phyloP scores from a whole-genome alignment of 2,797 vertebrate species.

The Buphagus erythrorhynchus region DNA sequence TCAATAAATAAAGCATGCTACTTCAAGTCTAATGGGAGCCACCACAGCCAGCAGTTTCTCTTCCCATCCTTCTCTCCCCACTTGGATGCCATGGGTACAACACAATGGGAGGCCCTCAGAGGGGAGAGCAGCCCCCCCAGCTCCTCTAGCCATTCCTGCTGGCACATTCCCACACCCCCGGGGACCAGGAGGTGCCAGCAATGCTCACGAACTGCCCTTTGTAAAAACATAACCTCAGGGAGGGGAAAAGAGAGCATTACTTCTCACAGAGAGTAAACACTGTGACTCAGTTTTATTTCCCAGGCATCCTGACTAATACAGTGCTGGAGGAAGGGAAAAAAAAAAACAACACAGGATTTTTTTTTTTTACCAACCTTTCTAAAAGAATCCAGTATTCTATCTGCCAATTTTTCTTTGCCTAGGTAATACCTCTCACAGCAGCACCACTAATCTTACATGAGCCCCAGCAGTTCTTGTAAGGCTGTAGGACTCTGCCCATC shows the following conservation, averaged over 20 bases:
- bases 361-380: background rate
- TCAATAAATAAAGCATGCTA: background rate
- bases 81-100: background rate
- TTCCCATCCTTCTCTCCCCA: background rate
- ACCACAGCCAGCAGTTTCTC: background rate
- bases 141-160: background rate
- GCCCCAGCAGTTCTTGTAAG: background rate
- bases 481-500: background rate
- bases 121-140: background rate
- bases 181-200: background rate
- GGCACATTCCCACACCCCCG: background rate
- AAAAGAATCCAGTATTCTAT: background rate
- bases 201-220: background rate
- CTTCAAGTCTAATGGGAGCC: background rate
- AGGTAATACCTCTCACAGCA: background rate
- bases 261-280: background rate
- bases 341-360: background rate
- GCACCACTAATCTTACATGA: background rate
- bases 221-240: background rate
- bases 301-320: background rate
- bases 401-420: background rate
- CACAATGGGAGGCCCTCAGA: background rate
- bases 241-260: background rate
- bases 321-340: background rate
- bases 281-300: constrained; percentile 3